Percentiles rank a stretch among this genome's conserved stretches.
Evolutionary conservation across 2,113 vertebrate species (phyloP).

Genomic region (Terrapene triunguis): DNA sequence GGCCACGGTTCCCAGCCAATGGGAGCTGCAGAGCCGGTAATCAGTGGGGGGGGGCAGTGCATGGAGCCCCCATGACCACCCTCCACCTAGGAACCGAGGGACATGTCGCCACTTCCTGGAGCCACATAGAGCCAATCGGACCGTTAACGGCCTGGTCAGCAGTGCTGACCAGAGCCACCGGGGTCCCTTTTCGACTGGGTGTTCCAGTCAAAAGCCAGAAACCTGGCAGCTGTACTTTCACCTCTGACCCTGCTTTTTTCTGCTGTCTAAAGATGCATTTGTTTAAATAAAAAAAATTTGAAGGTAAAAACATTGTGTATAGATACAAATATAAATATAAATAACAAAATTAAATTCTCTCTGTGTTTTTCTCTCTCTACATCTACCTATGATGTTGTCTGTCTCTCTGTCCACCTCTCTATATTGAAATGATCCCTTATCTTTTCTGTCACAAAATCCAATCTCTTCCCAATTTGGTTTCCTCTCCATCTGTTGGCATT

Average conservation of each 20-base stretch:
- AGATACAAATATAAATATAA: background rate
- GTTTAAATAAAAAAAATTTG: background rate
- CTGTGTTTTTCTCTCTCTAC: background rate
- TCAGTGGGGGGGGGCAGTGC: too few relatives aligned
- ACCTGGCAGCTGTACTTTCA: background rate
- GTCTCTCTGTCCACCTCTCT: background rate
- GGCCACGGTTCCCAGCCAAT: too few relatives aligned
- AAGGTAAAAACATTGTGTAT: background rate
- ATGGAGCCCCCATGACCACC: too few relatives aligned
- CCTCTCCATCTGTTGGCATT: constrained; percentile 41
- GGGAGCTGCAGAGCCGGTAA: too few relatives aligned
- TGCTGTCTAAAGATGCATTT: background rate
- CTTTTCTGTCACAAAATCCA: background rate
- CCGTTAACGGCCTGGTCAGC: too few relatives aligned
- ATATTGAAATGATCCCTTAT: background rate
- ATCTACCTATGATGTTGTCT: background rate
- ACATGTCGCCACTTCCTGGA: too few relatives aligned
- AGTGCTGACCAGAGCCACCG: too few relatives aligned
- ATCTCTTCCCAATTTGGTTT: background rate
- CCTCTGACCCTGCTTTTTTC: background rate
- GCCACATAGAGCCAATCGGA: too few relatives aligned
- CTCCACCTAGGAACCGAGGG: too few relatives aligned
- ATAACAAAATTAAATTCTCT: background rate
- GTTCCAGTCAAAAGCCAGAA: too few relatives aligned
- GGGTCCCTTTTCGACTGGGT: too few relatives aligned